phyloP scores from a whole-genome alignment of 2,888 invertebrate species.

The Drosophila falleni region DNA sequence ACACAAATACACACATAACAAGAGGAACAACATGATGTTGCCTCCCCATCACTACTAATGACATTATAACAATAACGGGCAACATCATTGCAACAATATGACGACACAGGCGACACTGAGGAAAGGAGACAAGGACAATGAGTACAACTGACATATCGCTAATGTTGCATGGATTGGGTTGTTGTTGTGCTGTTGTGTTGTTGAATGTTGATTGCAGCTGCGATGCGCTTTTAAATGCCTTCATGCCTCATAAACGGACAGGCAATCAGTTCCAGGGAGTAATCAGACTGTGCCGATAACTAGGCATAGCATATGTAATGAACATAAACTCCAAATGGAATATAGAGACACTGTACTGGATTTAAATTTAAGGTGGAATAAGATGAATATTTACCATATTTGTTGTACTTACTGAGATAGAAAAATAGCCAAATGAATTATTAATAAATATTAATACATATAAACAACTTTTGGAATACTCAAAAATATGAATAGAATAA shows the following conservation, averaged over 20 bases:
- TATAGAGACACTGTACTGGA: not conserved
- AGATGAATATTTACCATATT: not conserved
- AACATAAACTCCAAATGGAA: slow-evolving; percentile 21
- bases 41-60: slow-evolving; percentile 54
- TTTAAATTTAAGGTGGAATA: not conserved
- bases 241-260: slow-evolving; percentile 71
- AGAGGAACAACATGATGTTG: slow-evolving; percentile 9
- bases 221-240: slow-evolving; percentile 71
- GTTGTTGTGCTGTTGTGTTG: slow-evolving; percentile 38
- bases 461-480: too few species aligned
- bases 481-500: too few species aligned
- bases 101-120: slow-evolving; percentile 44
- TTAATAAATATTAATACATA: not conserved
- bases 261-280: slow-evolving; percentile 32
- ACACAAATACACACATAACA: not conserved
- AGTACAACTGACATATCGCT: slow-evolving; percentile 55
- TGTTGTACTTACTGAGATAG: not conserved
- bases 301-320: slow-evolving; percentile 36
- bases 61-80: slow-evolving; percentile 74
- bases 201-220: slow-evolving; percentile 67
- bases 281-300: slow-evolving; percentile 47
- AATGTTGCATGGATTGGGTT: slow-evolving; percentile 47
- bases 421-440: not conserved
- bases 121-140: slow-evolving; percentile 4
- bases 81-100: slow-evolving; percentile 69